Evolutionary conservation across 2,888 invertebrate genomes (phyloP).

Genomic region (Erebia epiphron): DNA sequence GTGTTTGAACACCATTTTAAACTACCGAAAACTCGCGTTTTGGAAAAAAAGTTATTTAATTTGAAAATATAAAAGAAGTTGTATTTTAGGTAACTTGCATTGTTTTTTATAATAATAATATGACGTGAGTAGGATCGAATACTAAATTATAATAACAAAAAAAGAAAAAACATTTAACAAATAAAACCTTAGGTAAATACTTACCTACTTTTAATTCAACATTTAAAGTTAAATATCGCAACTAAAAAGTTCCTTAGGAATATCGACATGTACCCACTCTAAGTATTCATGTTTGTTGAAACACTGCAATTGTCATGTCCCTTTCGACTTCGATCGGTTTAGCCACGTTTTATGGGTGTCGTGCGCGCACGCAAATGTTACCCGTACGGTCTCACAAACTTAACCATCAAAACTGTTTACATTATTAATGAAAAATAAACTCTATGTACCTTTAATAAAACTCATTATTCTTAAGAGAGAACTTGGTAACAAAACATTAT

Average conservation of each 20-base stretch:
- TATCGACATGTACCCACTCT: constrained; percentile 15
- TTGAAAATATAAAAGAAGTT: no score
- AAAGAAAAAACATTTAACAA: no score
- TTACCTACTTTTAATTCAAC: no score
- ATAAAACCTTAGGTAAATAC: no score
- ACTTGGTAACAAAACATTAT: background rate
- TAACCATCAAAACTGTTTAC: background rate
- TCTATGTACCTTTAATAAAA: background rate
- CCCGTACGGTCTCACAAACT: constrained; percentile 27
- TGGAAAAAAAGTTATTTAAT: no score
- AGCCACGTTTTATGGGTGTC: constrained; percentile 58
- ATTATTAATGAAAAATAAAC: background rate
- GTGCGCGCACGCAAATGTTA: constrained; percentile 55
- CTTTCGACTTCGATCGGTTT: constrained; percentile 51
- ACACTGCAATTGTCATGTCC: constrained; percentile 58
- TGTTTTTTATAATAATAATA: no score
- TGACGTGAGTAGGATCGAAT: no score
- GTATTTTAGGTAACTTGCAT: no score
- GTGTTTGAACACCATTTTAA: no score
- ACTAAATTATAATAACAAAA: no score
- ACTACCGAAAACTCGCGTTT: no score
- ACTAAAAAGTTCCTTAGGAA: constrained; percentile 11
- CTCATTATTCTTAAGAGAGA: background rate
- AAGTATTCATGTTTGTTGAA: constrained; percentile 45
- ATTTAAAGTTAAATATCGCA: background rate